phyloP scores from a whole-genome alignment of 2,888 invertebrate species.

The Aphidius colemani region DNA sequence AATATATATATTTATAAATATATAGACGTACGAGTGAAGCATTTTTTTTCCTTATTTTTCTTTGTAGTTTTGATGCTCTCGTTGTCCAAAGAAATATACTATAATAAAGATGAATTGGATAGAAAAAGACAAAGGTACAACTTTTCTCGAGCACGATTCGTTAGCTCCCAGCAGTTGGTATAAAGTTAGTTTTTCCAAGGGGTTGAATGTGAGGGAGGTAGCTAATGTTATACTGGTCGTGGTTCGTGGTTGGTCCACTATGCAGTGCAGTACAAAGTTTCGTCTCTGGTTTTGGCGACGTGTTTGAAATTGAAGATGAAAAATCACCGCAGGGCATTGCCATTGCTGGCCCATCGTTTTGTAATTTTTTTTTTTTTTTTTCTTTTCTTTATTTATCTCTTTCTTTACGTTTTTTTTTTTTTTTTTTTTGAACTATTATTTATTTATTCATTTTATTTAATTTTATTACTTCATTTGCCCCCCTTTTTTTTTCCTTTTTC shows the following conservation, averaged over 20 bases:
- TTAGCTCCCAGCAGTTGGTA: slow-evolving; percentile 39
- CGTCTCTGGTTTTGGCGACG: slow-evolving; percentile 40
- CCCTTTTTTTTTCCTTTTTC: neutral
- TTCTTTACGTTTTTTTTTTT: too few species aligned
- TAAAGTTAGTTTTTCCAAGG: slow-evolving; percentile 36
- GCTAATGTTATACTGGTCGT: neutral
- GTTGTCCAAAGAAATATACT: neutral
- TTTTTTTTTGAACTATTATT: neutral
- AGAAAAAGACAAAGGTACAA: slow-evolving; percentile 26
- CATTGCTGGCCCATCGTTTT: slow-evolving; percentile 25
- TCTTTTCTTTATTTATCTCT: slow-evolving; percentile 18
- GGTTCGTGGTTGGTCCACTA: slow-evolving; percentile 13
- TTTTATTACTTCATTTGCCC: neutral
- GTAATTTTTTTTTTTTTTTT: neutral
- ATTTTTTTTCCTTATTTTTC: neutral
- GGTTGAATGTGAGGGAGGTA: neutral
- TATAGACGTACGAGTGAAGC: too few species aligned
- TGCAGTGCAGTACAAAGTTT: slow-evolving; percentile 34
- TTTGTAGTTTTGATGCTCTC: slow-evolving; percentile 31
- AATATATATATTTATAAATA: too few species aligned
- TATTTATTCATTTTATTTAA: neutral
- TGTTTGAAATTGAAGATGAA: slow-evolving; percentile 47
- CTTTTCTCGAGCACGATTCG: slow-evolving; percentile 42
- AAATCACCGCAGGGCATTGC: slow-evolving; percentile 38
- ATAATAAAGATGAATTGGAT: neutral